phyloP scores from a whole-genome alignment of 2,113 vertebrate species.

The Pterophyllum scalare region DNA sequence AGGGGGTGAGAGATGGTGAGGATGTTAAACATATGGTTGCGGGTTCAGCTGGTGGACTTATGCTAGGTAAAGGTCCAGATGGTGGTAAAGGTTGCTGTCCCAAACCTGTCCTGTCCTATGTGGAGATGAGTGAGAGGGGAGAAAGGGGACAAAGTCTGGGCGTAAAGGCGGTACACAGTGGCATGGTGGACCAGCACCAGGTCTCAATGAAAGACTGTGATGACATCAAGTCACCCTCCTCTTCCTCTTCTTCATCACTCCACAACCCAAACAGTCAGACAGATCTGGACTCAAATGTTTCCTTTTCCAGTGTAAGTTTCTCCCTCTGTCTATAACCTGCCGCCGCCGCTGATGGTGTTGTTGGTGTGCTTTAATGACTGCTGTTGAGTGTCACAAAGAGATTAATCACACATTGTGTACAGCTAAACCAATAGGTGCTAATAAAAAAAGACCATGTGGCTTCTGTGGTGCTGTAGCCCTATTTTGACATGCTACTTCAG shows the following conservation, averaged over 20 bases:
- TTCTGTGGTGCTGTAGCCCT: constrained; percentile 64
- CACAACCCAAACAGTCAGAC: constrained; percentile 90
- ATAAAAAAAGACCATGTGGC: constrained; percentile 49
- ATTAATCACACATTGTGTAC: constrained; percentile 58
- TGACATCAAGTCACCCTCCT: constrained; percentile 89
- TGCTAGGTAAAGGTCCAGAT: constrained; percentile 90
- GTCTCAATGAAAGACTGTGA: constrained; percentile 93
- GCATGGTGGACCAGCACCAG: constrained; percentile 91
- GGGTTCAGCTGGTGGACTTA: constrained; percentile 58
- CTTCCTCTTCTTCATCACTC: constrained; percentile 86
- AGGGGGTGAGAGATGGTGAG: constrained; percentile 86
- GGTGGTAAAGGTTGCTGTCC: constrained; percentile 86
- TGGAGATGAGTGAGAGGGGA: constrained; percentile 87
- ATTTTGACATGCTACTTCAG: constrained; percentile 12
- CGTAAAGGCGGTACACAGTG: constrained; percentile 83
- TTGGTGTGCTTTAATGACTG: constrained; percentile 68
- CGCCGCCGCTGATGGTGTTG: constrained; percentile 67
- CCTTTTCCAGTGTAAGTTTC: constrained; percentile 96
- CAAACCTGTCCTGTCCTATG: constrained; percentile 89
- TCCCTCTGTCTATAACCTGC: constrained; percentile 75
- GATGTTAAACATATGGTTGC: constrained; percentile 87
- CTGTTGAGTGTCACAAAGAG: constrained; percentile 63
- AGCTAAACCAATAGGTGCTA: constrained; percentile 64
- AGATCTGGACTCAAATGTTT: constrained; percentile 94
- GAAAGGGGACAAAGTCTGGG: constrained; percentile 85